Conservation (phyloP, 2,797 vertebrate species). For the Acanthis flammea region DNA sequence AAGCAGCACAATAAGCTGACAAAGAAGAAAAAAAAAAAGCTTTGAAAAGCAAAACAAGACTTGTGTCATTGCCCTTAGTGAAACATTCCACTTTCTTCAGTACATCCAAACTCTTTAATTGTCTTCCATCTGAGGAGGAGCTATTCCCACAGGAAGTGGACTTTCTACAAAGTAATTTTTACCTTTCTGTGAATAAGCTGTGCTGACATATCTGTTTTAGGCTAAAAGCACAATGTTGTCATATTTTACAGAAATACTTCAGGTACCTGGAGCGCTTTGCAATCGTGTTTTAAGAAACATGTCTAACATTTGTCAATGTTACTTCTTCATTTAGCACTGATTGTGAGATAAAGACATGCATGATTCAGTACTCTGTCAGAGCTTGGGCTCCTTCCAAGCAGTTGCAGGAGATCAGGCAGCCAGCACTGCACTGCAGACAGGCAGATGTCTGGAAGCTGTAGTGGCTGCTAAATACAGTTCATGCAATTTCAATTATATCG, state of each 20-base stretch:
- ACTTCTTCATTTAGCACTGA: neutral
- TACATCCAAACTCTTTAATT: neutral
- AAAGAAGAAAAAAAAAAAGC: neutral
- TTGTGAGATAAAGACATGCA: slow-evolving; percentile 3
- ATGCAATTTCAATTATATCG: slow-evolving; percentile 1
- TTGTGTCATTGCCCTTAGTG: neutral
- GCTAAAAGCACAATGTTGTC: neutral
- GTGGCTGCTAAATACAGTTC: slow-evolving; percentile 24
- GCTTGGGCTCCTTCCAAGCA: slow-evolving; percentile 41
- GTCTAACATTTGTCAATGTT: slow-evolving; percentile 34
- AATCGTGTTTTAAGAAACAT: slow-evolving; percentile 9
- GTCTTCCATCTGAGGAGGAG: neutral
- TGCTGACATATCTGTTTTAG: neutral
- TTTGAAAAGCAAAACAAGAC: slow-evolving; percentile 4
- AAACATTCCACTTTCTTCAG: neutral
- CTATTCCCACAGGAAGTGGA: neutral
- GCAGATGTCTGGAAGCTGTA: slow-evolving; percentile 34
- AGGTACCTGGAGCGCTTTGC: neutral
- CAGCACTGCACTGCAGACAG: slow-evolving; percentile 41
- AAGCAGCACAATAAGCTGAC: neutral
- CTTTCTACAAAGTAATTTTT: neutral
- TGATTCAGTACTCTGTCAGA: slow-evolving; percentile 30
- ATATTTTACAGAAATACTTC: neutral
- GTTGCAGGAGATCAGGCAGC: neutral
- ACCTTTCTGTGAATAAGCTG: neutral